Percentiles rank a stretch among this genome's conserved stretches.
These are phyloP conservation scores for Laodelphax striatellus DNA, from an alignment of 1,140 invertebrate species.

Conservation along the genomic window DNA sequence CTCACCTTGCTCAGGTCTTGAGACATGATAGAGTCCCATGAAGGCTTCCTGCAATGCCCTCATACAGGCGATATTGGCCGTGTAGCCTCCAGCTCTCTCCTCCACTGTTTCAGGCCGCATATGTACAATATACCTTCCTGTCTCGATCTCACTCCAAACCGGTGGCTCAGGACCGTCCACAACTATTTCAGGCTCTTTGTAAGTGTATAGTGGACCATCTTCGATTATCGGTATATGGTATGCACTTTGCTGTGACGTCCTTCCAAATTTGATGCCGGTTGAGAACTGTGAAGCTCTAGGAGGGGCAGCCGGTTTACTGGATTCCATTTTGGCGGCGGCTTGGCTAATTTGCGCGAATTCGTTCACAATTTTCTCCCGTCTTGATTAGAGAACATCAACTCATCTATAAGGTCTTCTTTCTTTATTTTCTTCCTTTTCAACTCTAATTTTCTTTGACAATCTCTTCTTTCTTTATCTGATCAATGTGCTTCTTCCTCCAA, in stretches of 20 bases:
- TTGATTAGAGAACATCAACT: conserved; percentile 83
- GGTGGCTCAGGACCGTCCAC: conserved; percentile 67
- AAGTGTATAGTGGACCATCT: conserved; percentile 61
- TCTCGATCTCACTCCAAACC: conserved; percentile 44
- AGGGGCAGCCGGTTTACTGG: conserved; percentile 22
- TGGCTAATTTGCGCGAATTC: conserved; percentile 59
- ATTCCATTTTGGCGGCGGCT: conserved; percentile 47
- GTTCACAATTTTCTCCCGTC: conserved; percentile 80
- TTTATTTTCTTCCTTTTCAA: conserved; percentile 72
- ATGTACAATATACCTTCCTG: conserved; percentile 61
- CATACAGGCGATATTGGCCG: conserved; percentile 66
- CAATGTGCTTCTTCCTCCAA: conserved; percentile 49
- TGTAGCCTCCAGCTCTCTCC: conserved; percentile 83
- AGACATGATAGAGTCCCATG: conserved; percentile 50
- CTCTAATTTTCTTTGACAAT: conserved; percentile 45
- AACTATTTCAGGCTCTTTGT: conserved; percentile 43
- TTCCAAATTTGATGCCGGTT: conserved; percentile 59
- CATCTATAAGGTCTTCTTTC: conserved; percentile 86
- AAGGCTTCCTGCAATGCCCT: conserved; percentile 85
- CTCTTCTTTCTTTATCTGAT: conserved; percentile 28
- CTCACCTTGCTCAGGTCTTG: not conserved
- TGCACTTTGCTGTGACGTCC: conserved; percentile 35
- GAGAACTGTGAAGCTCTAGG: conserved; percentile 58
- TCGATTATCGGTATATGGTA: conserved; percentile 49
- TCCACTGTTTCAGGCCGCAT: conserved; percentile 54